Conservation (phyloP, 2,113 vertebrate genomes). For the Tilapia sparmanii region DNA sequence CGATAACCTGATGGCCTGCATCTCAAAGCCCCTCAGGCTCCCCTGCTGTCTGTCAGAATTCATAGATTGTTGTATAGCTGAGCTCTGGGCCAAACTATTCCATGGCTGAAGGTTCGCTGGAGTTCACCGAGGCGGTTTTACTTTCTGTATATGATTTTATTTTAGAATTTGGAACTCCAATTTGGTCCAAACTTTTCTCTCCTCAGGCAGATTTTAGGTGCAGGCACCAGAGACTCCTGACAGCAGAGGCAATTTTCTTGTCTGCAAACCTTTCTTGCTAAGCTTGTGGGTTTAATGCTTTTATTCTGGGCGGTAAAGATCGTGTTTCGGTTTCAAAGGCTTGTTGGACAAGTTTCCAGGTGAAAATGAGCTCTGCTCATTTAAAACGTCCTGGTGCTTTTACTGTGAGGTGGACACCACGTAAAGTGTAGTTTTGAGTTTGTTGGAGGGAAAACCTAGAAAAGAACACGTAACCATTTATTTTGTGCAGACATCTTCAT, state of each 20-base stretch:
- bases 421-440: not conserved
- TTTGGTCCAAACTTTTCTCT: not conserved
- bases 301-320: conserved; percentile 8
- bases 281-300: conserved; percentile 9
- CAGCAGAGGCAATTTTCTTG: conserved; percentile 30
- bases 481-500: conserved; percentile 3
- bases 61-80: not conserved
- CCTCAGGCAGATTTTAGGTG: conserved; percentile 16
- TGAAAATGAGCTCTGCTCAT: conserved; percentile 17
- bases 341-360: conserved; percentile 1
- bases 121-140: not conserved
- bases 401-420: not conserved
- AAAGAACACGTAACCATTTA: not conserved
- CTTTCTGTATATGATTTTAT: not conserved
- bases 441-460: not conserved
- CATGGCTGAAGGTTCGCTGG: not conserved
- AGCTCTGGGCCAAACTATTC: not conserved
- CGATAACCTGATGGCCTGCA: not conserved
- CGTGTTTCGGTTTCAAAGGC: conserved; percentile 1
- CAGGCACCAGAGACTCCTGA: conserved; percentile 16
- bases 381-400: not conserved
- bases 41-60: not conserved
- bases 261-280: conserved; percentile 10
- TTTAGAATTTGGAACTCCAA: not conserved
- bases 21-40: not conserved